Conservation (phyloP, 2,797 vertebrate species). For the Austrolebias charrua region DNA sequence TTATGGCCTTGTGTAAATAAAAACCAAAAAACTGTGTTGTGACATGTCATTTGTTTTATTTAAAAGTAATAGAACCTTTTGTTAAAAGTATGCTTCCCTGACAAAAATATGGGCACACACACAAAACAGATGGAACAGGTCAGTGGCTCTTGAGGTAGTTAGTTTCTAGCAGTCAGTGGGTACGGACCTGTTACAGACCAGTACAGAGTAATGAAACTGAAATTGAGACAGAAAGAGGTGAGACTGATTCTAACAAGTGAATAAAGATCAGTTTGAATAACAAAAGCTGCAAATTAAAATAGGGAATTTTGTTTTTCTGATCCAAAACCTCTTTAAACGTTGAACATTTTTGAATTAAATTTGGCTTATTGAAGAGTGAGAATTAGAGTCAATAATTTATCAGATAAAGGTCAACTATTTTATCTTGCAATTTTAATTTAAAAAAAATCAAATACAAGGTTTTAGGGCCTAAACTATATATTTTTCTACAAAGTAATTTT, state of each 20-base stretch:
- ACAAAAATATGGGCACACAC: not conserved
- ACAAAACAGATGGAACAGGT: conserved; percentile 55
- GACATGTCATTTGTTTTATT: not conserved
- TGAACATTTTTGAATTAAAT: not conserved
- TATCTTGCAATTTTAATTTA: no score
- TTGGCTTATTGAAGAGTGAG: not conserved
- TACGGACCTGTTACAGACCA: conserved; percentile 19
- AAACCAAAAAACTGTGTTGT: not conserved
- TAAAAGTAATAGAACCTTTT: no score
- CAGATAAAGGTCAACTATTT: not conserved
- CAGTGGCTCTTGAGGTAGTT: conserved; percentile 26
- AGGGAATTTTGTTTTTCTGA: not conserved
- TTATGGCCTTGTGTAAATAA: not conserved
- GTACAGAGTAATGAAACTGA: conserved; percentile 39
- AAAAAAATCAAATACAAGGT: no score
- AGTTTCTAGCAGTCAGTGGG: conserved; percentile 1
- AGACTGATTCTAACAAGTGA: conserved; percentile 48
- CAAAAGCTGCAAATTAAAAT: conserved; percentile 7
- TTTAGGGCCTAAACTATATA: no score
- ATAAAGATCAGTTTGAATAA: conserved; percentile 18
- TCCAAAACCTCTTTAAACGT: not conserved
- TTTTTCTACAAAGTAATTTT: no score
- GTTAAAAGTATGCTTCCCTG: not conserved
- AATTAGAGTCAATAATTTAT: no score
- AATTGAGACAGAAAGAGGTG: conserved; percentile 49